Base-by-base conservation (phyloP, 2,888 invertebrate genomes). In the Cremastobaeus sp. region DNA sequence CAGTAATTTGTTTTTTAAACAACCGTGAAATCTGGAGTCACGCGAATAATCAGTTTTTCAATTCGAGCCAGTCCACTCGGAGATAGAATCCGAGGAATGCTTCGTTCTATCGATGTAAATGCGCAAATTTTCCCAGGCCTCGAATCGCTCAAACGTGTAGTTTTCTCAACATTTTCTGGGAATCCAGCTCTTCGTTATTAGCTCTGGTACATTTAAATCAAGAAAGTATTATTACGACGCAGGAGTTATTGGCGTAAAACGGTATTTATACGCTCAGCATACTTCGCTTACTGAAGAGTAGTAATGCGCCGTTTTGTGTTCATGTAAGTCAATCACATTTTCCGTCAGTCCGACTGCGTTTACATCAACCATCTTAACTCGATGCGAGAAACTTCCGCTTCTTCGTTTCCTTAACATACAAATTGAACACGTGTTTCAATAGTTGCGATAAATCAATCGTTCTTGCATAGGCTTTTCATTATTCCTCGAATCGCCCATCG, bases 271-370 rank as follows among this genome's bases (percentile, higher is more conserved):
- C 18, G 25, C 50, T 43, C 18, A 43, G 28, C 52, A 34, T 28
- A 21, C 25, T 60, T 50, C 35, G 37, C 54, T 54, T 28, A 45
- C 48, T 43, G 34, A 21, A 41, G 34, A 62, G 34, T 12, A 17
- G 34, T 43, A 34, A 52, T 52, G 28, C 11, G 8, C 41, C 28
- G 43, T 34, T 64, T 64, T 43, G 52, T 52, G 43, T 64, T 64
- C 50, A 39, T 48, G 48, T 60, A 60, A 60, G 48, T 60, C 60
- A 48, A 60, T 60, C 60, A 60, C 39, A 60, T 48, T 48, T 60
- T 48, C 60, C 48, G 60, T 48, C 60, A 48, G 39, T 39, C 60
- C 48, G 35, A 25, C 35, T 25, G 25, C 15, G 25, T 35, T 45
- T 35, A 45, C 28, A 45, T 45, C 45, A 45, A 45, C 14, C 15